phyloP scores from a whole-genome alignment of 1,140 invertebrate species.

The Drosophila kanapiae region DNA sequence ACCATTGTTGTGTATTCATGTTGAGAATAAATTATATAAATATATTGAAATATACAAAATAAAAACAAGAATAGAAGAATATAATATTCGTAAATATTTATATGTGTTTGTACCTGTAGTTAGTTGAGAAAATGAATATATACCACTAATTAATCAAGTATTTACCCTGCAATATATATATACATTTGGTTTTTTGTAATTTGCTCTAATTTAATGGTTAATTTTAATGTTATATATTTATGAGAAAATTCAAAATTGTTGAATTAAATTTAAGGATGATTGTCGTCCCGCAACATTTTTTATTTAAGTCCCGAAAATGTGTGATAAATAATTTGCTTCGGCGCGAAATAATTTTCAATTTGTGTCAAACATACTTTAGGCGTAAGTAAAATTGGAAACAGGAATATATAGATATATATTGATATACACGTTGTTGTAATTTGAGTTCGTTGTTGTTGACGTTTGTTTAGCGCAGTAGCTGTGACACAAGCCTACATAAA shows the following conservation, averaged over 20 bases:
- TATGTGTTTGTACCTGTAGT: conserved; percentile 79
- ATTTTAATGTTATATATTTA: conserved; percentile 8
- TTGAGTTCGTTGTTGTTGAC: conserved; percentile 60
- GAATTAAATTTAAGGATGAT: neutral
- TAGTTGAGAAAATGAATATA: conserved; percentile 59
- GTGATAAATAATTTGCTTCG: conserved; percentile 51
- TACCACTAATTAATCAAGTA: conserved; percentile 27
- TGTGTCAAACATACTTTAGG: conserved; percentile 44
- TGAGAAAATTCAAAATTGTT: conserved; percentile 2
- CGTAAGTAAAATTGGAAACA: conserved; percentile 63
- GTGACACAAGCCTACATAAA: conserved; percentile 60
- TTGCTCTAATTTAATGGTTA: neutral
- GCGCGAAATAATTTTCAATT: conserved; percentile 46
- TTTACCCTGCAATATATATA: conserved; percentile 16
- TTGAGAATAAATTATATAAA: conserved; percentile 50
- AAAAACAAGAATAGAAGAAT: conserved; percentile 13
- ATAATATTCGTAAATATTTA: conserved; percentile 57
- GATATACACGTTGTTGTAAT: conserved; percentile 56
- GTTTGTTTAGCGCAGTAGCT: conserved; percentile 77
- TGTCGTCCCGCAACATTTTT: conserved; percentile 1
- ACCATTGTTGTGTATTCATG: conserved; percentile 70
- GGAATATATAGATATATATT: conserved; percentile 57
- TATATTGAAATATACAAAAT: conserved; percentile 45
- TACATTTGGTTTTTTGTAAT: too few species aligned
- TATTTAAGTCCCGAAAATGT: conserved; percentile 28